Evolutionary conservation across 2,113 vertebrate species (phyloP), one percentile per base, ranked within the genome.

Genomic region (Pseudopodoces humilis): DNA sequence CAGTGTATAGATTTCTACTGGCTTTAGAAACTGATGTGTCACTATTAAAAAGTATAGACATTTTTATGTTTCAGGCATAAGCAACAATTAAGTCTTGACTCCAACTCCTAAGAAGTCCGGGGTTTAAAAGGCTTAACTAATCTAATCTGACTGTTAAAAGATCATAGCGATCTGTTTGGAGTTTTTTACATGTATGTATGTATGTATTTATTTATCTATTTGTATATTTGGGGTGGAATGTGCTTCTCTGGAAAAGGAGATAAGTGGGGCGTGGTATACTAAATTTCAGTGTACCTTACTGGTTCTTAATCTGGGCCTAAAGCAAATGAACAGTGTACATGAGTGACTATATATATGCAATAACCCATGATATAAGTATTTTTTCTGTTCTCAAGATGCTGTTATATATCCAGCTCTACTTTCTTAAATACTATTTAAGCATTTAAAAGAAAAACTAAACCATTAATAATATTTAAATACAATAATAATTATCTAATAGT

Each of bases 181-280:
- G 1, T 16, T 65, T 58, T 43, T 28, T 3, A 15, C 12, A 31
- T 44, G 10, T 53, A 20, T n/a, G 23, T 25, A 7, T 39, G 39
- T 39, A 39, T 50, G 22, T 52, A 44, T 37, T 53, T 75, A 43
- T 35, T 6, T 33, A 10, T 86, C 46, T 44, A 14, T 82, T 74
- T 39, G 9, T 88, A 30, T 86, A 72, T 90, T 96, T 96, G 62
- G 53, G 95, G 31, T 50, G 91, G 87, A 91, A 90, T 70, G 50
- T 70, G 8, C 82, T 94, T 75, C 75, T 96, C 83, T 96, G 94
- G 83, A 78, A 92, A 94, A 95, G 79, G 60, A 77, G 37, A 64
- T 68, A 37, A 27, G 20, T 78, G n/a, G 6, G 11, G 39, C 11
- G 30, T 62, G 30, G 22, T 53, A 47, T 14, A 15, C 27, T 63